These are phyloP conservation scores for Triplophysa tibetana DNA, from an alignment of 2,113 vertebrate species.

Conservation along the genomic window DNA sequence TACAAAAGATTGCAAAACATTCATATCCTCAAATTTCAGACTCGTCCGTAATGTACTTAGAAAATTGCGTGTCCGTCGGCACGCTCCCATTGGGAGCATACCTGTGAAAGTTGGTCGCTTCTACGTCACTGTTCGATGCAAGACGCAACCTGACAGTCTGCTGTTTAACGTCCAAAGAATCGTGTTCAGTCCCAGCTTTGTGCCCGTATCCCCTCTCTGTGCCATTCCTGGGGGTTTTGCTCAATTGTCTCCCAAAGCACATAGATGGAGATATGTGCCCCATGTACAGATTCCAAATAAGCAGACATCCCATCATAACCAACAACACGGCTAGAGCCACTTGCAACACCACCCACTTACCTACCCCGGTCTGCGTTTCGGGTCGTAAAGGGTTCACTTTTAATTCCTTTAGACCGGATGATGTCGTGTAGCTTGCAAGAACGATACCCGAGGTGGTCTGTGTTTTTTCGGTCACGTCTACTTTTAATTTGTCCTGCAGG, in stretches of 20 bases:
- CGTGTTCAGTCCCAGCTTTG: not conserved
- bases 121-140: slow-evolving; percentile 60
- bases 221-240: not conserved
- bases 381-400: not conserved
- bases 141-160: not conserved
- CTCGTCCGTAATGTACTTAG: slow-evolving; percentile 67
- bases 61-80: not conserved
- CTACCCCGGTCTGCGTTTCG: slow-evolving; percentile 17
- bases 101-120: slow-evolving; percentile 42
- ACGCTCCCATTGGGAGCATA: slow-evolving; percentile 59
- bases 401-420: slow-evolving; percentile 28
- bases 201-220: not conserved
- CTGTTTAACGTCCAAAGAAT: not conserved
- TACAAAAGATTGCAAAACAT: not conserved
- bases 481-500: slow-evolving; percentile 48
- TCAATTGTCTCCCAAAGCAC: slow-evolving; percentile 11
- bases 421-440: not conserved
- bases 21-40: slow-evolving; percentile 68
- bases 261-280: slow-evolving; percentile 44
- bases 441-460: not conserved
- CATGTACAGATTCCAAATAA: slow-evolving; percentile 64
- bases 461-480: slow-evolving; percentile 3
- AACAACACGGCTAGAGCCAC: slow-evolving; percentile 60
- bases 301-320: slow-evolving; percentile 58
- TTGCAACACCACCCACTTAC: slow-evolving; percentile 55